Conservation (phyloP, 2,888 invertebrate genomes). For the Lucinisca nassula region DNA sequence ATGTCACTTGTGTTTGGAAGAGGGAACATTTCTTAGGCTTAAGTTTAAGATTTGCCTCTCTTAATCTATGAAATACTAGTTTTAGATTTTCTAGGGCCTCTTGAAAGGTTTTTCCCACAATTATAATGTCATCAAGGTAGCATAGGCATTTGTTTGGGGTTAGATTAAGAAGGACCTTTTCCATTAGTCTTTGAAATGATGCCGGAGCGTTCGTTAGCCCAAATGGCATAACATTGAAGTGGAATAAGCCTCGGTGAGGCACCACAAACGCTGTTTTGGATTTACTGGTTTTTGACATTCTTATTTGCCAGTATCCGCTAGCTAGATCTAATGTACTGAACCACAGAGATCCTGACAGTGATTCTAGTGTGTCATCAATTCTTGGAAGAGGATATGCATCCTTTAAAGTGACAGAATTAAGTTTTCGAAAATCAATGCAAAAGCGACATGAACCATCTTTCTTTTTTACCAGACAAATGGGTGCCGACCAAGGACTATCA, state of each 20-base stretch:
- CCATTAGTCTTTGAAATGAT: constrained; percentile 17
- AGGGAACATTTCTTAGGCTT: constrained; percentile 24
- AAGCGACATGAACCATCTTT: not conserved
- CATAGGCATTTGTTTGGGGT: constrained; percentile 3
- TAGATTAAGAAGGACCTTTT: not conserved
- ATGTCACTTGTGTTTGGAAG: constrained; percentile 11
- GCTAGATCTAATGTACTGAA: not conserved
- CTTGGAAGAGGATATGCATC: not conserved
- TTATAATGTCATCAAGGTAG: constrained; percentile 30
- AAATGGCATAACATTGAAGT: constrained; percentile 20
- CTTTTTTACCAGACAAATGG: not conserved
- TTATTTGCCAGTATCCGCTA: not conserved
- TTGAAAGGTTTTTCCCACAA: constrained; percentile 21
- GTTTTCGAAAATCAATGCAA: not conserved
- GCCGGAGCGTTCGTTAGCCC: constrained; percentile 35
- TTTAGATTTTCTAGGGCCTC: not conserved
- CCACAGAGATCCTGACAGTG: not conserved
- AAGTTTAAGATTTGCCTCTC: constrained; percentile 14
- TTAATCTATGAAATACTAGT: not conserved
- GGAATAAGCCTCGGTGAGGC: not conserved
- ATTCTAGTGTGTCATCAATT: not conserved
- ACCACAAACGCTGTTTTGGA: not conserved
- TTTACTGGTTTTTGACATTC: not conserved
- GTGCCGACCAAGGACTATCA: not conserved
- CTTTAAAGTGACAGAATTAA: not conserved